Evolutionary conservation across 2,113 vertebrate genomes (phyloP).

Genomic region (Noctilio leporinus): DNA sequence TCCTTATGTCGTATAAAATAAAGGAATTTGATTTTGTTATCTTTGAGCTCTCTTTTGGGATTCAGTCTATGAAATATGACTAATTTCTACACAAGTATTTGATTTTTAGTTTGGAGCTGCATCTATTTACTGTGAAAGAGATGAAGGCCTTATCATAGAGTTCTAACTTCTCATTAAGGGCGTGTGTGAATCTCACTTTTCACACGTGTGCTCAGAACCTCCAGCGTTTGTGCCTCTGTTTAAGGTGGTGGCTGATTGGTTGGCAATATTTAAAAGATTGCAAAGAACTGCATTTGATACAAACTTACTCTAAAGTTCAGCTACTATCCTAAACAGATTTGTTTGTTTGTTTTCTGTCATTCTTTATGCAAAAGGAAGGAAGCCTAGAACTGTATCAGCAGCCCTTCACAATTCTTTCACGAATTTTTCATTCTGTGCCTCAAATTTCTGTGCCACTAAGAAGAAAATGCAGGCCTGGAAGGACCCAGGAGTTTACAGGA

Average conservation of each 20-base stretch:
- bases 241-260: background rate
- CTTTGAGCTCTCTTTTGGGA: background rate
- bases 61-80: background rate
- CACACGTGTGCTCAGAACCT: background rate
- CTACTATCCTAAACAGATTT: background rate
- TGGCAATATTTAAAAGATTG: background rate
- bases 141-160: background rate
- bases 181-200: background rate
- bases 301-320: background rate
- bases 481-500: background rate
- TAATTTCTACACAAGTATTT: background rate
- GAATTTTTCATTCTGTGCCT: background rate
- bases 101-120: background rate
- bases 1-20: background rate
- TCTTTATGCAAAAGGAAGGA: constrained; percentile 16
- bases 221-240: background rate
- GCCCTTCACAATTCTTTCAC: background rate
- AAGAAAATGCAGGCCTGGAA: background rate
- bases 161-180: background rate
- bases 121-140: background rate
- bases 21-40: background rate
- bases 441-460: background rate
- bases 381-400: background rate
- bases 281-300: background rate
- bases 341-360: background rate